phyloP scores from a whole-genome alignment of 2,113 vertebrate genomes.

The Labrus mixtus region DNA sequence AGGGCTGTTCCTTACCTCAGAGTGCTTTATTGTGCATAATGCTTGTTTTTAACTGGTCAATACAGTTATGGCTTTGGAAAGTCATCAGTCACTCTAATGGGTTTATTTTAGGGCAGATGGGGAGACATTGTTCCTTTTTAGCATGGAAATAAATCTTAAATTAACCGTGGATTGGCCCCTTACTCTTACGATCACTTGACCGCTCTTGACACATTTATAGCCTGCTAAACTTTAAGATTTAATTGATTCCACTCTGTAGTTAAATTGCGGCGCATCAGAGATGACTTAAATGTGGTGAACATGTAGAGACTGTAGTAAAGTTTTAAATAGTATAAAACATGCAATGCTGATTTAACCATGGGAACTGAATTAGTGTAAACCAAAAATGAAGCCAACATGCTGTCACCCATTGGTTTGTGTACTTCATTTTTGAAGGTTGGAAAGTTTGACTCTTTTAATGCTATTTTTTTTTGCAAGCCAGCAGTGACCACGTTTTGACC shows the following conservation, averaged over 20 bases:
- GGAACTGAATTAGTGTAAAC: conserved; percentile 23
- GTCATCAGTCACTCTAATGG: conserved; percentile 28
- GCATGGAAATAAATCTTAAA: conserved; percentile 23
- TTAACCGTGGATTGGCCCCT: conserved; percentile 13
- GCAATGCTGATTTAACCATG: conserved; percentile 52
- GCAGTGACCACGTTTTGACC: no score
- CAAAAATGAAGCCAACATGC: background rate
- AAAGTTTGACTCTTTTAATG: no score
- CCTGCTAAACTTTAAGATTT: conserved; percentile 31
- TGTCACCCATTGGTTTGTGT: background rate
- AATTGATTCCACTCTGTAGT: conserved; percentile 51
- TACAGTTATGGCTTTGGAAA: conserved; percentile 28
- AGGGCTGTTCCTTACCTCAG: conserved; percentile 30
- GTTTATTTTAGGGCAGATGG: conserved; percentile 36
- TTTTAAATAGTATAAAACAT: conserved; percentile 50
- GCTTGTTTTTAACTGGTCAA: conserved; percentile 53
- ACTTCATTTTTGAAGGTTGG: no score
- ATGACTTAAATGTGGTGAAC: conserved; percentile 54
- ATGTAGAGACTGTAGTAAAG: conserved; percentile 27
- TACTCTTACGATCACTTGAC: conserved; percentile 52
- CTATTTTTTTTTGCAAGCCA: no score
- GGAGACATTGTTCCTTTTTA: conserved; percentile 26
- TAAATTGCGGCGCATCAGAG: conserved; percentile 39
- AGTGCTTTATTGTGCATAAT: conserved; percentile 37
- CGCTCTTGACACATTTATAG: conserved; percentile 39